Percentiles rank a stretch among this genome's conserved stretches.
Evolutionary conservation across 2,888 invertebrate genomes (phyloP).

Genomic region (Minunthozetes semirufus): DNA sequence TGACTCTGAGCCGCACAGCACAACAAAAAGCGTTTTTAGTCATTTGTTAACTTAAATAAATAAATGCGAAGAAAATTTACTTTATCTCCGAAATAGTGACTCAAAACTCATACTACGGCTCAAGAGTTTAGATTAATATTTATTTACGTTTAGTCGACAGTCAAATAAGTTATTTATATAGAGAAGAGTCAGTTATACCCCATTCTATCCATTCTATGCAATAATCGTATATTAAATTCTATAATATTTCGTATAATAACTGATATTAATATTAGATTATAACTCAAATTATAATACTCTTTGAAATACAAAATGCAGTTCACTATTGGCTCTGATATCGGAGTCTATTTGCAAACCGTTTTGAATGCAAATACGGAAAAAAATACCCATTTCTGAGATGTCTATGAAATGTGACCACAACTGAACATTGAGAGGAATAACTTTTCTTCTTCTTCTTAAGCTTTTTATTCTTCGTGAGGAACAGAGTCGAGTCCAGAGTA

Average conservation of each 20-base stretch:
- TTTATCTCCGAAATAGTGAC: constrained; percentile 5
- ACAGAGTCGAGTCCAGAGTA: constrained; percentile 1
- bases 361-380: neutral
- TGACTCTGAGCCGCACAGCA: neutral
- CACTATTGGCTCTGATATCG: neutral
- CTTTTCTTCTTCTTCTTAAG: neutral
- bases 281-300: too few relatives aligned
- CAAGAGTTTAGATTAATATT: constrained; percentile 1
- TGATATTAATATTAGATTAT: neutral
- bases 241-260: neutral
- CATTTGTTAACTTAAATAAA: constrained; percentile 7
- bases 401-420: constrained; percentile 10
- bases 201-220: too few relatives aligned
- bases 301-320: too few relatives aligned
- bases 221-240: too few relatives aligned
- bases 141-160: constrained; percentile 14
- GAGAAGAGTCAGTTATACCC: neutral
- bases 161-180: neutral
- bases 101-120: neutral
- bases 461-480: neutral
- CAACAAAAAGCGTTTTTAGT: constrained; percentile 1
- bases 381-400: neutral
- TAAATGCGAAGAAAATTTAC: constrained; percentile 5
- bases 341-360: neutral
- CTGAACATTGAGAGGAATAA: constrained; percentile 3